A percentile compares a stretch with the other conserved stretches of the same genome.
These are phyloP conservation scores for Diglossa cyanea DNA, from an alignment of 2,797 vertebrate species.

Conservation along the genomic window DNA sequence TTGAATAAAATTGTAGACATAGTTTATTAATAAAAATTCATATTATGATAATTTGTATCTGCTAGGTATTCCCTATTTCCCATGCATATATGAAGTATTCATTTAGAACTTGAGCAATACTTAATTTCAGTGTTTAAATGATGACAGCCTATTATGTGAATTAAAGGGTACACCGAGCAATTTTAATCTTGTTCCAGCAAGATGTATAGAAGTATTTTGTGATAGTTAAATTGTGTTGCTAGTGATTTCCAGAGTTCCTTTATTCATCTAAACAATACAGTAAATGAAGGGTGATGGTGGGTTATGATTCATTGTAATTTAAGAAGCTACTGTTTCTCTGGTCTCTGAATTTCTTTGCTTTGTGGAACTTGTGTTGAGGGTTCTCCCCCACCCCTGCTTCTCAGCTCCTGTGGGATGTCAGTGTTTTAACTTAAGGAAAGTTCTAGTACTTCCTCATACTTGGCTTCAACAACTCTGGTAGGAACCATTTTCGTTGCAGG, in stretches of 20 bases:
- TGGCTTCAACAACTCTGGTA: neutral
- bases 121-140: neutral
- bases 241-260: neutral
- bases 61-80: neutral
- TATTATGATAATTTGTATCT: neutral
- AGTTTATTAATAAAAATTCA: neutral
- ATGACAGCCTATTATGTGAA: neutral
- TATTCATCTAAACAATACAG: neutral
- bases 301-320: neutral
- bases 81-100: neutral
- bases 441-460: neutral
- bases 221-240: neutral
- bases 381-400: neutral
- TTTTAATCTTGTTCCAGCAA: neutral
- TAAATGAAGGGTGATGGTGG: neutral
- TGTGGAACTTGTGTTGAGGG: neutral
- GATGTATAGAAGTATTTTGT: neutral
- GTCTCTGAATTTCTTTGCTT: neutral
- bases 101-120: neutral
- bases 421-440: slow-evolving; percentile 27
- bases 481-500: neutral
- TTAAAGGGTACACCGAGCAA: neutral
- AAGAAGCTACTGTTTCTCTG: neutral
- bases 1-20: neutral
- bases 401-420: neutral